Evolutionary conservation across 2,888 invertebrate species (phyloP).

Genomic region (Dinocampus coccinellae): DNA sequence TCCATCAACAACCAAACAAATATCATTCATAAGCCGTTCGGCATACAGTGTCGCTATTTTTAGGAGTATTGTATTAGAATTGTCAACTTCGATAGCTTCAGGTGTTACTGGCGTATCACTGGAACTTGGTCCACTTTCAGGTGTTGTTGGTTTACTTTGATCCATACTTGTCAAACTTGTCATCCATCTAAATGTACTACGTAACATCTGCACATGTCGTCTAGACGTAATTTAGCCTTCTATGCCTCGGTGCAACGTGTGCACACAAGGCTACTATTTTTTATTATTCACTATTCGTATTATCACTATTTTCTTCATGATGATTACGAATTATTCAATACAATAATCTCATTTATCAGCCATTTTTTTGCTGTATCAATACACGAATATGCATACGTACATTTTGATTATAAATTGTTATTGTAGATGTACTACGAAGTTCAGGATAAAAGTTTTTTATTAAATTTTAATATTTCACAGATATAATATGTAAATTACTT

Average conservation of each 20-base stretch:
- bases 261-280: constrained; percentile 24
- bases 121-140: constrained; percentile 42
- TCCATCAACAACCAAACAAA: constrained; percentile 86
- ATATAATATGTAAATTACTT: too few relatives aligned
- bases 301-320: background rate
- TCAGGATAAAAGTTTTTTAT: too few relatives aligned
- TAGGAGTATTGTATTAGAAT: constrained; percentile 83
- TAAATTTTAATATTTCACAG: too few relatives aligned
- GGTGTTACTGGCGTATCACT: constrained; percentile 47
- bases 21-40: constrained; percentile 90
- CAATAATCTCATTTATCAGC: too few relatives aligned
- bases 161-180: constrained; percentile 53
- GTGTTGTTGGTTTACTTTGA: constrained; percentile 39
- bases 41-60: constrained; percentile 88
- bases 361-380: too few relatives aligned
- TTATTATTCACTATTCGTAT: background rate
- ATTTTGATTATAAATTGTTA: too few relatives aligned
- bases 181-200: constrained; percentile 55
- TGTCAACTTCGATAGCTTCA: constrained; percentile 75
- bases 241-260: constrained; percentile 29
- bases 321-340: too few relatives aligned
- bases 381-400: too few relatives aligned
- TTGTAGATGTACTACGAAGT: too few relatives aligned
- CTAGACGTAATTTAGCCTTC: constrained; percentile 31
- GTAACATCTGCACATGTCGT: constrained; percentile 52